Evolutionary conservation across 2,888 invertebrate genomes (phyloP), one percentile per base, ranked within the genome.

Genomic region (Danaus chrysippus): DNA sequence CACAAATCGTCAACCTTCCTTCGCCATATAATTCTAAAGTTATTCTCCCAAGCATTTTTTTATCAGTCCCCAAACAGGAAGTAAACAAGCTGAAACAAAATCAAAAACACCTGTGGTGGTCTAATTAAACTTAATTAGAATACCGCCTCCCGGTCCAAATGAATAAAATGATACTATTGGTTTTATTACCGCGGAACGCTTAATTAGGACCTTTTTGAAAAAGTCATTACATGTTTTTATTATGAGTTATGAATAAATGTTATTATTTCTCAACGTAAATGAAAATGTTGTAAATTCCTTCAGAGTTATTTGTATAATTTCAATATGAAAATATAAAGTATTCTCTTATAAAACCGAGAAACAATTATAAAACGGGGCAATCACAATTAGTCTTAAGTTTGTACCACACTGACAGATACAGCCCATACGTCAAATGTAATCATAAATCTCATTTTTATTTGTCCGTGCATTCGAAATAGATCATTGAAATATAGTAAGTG

Each of bases 381-480:
- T 17, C 17, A 49, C 15, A 49, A 49, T 17, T 49, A 49, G 17
- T 49, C 49, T 3, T n/a, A 15, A 49, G 17, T 49, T 49, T 49
- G 17, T 49, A 49, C 17, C 17, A 49, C 17, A 10, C 62, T 60
- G 66, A 64, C 60, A 60, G 64, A 66, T 64, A 66, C 54, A 64
- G 66, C 62, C 53, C 66, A 60, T 58, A 56, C 62, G 66, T 66
- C 64, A 66, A 66, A 49, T 10, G 49, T 17, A 49, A 49, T 49
- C 9, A 49, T 49, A 49, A 49, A 49, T 49, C 49, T 49, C 17
- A 49, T 49, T 49, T 49, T 49, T 49, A 49, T 49, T 49, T 49
- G 17, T 49, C 49, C n/a, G 49, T 9, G 17, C 17, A 17, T 49
- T 49, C 11, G 49, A 49, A 49, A 49, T 49, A 49, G 49, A 49